phyloP scores from a whole-genome alignment of 1,140 invertebrate species.

The Papilio xuthus region DNA sequence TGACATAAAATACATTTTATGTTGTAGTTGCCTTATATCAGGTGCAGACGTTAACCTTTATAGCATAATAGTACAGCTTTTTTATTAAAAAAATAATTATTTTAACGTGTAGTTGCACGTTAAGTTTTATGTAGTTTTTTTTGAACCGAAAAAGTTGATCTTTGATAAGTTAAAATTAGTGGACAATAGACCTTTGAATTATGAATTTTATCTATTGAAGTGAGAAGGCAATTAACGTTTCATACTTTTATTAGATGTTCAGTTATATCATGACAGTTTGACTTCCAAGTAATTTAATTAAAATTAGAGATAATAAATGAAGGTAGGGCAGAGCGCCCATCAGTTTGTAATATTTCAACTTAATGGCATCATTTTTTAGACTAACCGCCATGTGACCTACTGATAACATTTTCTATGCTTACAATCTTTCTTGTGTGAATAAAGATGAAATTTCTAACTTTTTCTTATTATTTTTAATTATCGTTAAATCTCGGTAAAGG shows the following conservation, averaged over 20 bases:
- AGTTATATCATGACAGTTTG: not conserved
- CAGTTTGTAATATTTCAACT: conserved; percentile 21
- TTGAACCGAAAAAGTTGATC: too few relatives aligned
- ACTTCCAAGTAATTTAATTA: conserved; percentile 2
- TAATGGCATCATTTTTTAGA: conserved; percentile 13
- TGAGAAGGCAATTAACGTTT: not conserved
- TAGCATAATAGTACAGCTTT: conserved; percentile 11
- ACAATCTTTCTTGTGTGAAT: not conserved
- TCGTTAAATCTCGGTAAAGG: not conserved
- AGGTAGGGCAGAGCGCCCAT: not conserved
- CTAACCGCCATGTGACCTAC: not conserved
- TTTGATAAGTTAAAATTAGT: too few relatives aligned
- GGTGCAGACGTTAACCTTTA: not conserved
- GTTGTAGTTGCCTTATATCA: not conserved
- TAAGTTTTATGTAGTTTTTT: too few relatives aligned
- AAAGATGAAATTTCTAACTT: not conserved
- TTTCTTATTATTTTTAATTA: not conserved
- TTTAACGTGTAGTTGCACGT: not conserved
- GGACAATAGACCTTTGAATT: not conserved
- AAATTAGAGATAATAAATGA: conserved; percentile 14
- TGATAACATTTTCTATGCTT: not conserved
- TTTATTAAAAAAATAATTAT: not conserved
- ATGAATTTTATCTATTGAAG: not conserved
- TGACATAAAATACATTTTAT: conserved; percentile 3
- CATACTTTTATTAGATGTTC: not conserved